Base-by-base conservation (phyloP, 2,113 vertebrate genomes). In the Euleptes europaea region DNA sequence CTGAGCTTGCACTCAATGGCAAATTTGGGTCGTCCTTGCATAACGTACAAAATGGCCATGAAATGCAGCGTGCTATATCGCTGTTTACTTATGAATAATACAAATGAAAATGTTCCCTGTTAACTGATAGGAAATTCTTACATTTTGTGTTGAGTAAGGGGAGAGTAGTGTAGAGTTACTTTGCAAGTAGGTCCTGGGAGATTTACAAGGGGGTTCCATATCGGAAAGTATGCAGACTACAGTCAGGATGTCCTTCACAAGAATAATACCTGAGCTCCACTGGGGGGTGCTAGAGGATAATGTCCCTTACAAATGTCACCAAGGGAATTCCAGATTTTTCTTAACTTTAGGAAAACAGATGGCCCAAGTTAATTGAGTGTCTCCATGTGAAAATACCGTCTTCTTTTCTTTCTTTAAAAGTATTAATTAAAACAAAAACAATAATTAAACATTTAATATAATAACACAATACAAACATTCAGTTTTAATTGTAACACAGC, bases 271-370 rank as follows among this genome's bases (percentile, higher is more conserved):
- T 73, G 44, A 74, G 49, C 13, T 54, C 69, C 86, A 87, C 76
- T 78, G 70, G 81, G 60, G 70, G 76, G 81, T 54, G 81, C 69
- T 57, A 80, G 11, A 83, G 76, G 81, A 73, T 74, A 87, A 83
- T 66, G 40, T 79, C 42, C 75, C 54, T 51, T 1, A 13, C 69
- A 79, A 42, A 78, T 73, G 15, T n/a, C 75, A 71, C 11, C n/a
- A 19, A 63, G 38, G 72, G 19, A 63, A 73, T 79, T 87, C 47
- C 9, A 66, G 42, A 33, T 57, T 15, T 17, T 2, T 63, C 74
- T 75, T 83, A 35, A 74, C 49, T 44, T 33, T 63, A 66, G 35
- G 44, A 40, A 26, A 71, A 21, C 17, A 15, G 23, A 33, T 73
- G 75, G 38, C 2, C 9, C 11, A 19, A 35, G 23, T 71, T 35